Percentiles rank a stretch among this genome's conserved stretches.
Conservation (phyloP, 2,113 vertebrate genomes). For the Colossoma macropomum region DNA sequence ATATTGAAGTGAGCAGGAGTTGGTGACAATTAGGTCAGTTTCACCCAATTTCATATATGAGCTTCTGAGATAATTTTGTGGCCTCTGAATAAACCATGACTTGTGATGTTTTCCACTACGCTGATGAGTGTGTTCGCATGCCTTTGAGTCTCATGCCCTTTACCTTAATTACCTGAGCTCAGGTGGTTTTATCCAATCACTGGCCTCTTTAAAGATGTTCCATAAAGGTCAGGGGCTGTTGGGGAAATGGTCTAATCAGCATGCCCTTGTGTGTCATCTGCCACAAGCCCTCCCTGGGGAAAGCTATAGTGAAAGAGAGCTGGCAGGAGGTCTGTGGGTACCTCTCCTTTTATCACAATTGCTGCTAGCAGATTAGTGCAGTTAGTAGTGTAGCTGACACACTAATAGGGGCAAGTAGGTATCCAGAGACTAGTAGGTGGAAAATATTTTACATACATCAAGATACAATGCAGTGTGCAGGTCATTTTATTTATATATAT, state of each 20-base stretch:
- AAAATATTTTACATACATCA: too few species aligned
- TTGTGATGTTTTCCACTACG: constrained; percentile 19
- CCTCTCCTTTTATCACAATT: constrained; percentile 25
- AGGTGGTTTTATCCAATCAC: constrained; percentile 40
- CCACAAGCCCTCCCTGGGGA: constrained; percentile 13
- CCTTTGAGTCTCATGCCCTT: constrained; percentile 48
- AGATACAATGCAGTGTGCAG: too few species aligned
- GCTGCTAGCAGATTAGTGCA: constrained; percentile 43
- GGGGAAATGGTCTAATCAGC: constrained; percentile 47
- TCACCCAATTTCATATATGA: not conserved
- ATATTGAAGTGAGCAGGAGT: not conserved
- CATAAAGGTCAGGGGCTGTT: constrained; percentile 55
- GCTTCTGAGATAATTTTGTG: not conserved
- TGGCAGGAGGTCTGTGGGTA: constrained; percentile 31
- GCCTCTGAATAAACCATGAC: constrained; percentile 6
- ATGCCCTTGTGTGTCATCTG: constrained; percentile 34
- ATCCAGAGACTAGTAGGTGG: not conserved
- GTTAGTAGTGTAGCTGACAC: constrained; percentile 24
- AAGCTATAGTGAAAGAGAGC: constrained; percentile 19
- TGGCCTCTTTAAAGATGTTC: constrained; percentile 48
- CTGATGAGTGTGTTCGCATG: not conserved
- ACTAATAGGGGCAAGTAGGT: constrained; percentile 19
- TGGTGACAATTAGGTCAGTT: not conserved
- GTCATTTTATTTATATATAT: too few species aligned
- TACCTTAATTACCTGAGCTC: constrained; percentile 54